Base-by-base conservation (phyloP, 2,888 invertebrate species). In the Conus canariensis region DNA sequence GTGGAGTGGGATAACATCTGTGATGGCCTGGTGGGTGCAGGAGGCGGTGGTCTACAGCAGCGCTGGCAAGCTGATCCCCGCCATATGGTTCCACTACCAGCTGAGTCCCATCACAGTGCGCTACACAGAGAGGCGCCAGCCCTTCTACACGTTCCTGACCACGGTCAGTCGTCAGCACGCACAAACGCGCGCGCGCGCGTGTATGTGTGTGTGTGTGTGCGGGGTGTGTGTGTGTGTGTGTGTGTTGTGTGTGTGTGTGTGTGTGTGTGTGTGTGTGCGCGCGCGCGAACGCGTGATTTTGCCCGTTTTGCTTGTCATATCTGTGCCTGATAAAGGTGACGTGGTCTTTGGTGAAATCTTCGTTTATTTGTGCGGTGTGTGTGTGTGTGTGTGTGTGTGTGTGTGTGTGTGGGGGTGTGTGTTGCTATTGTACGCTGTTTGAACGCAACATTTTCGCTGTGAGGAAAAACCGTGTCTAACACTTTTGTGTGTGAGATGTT, bases 51-150 rank as follows among this genome's bases (percentile, higher is more conserved):
- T 96, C 89, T 95, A 96, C 91, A 95, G 96, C 58, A 96, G 96
- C 91, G 94, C 94, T n/a, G 96, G 96, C 12, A 94, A 96, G 77
- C 95, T 96, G 19, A 96, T 97, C 91, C 97, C 97, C 77, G 97
- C 97, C 6, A 96, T 97, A 80, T 97, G 97, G 97, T 97, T 97
- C 94, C 96, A 97, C 74, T 97, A 97, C 94, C 97, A 97, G 93
- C 94, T 97, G 85, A 97, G 96, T 91, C 97, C 97, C 2, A 97
- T 97, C 82, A 97, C 97, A n/a, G 97, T 97, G 4, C 96, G 96
- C 91, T 97, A 97, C 94, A 96, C 96, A 12, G 97, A 97, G 93
- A 96, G 95, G 91, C 94, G 97, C 64, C 97, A 97, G 93, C 97
- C 97, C 5, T 95, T 97, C 91, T 97, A 97, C 94, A 96, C 96